phyloP scores from a whole-genome alignment of 2,888 invertebrate genomes.

The Thymelicus sylvestris region DNA sequence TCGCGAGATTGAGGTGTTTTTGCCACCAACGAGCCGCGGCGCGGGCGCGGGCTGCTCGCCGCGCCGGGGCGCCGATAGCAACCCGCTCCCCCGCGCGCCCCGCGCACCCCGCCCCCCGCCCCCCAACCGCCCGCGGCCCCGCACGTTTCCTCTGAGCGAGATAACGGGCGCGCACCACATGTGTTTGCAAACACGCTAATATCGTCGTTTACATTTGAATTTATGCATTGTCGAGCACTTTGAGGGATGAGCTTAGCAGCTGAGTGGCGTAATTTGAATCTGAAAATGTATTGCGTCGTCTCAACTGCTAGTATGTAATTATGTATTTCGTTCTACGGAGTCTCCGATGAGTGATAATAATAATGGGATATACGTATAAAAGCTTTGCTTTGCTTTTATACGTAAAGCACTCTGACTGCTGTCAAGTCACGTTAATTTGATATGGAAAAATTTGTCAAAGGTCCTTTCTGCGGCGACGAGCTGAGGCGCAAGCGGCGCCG shows the following conservation, averaged over 20 bases:
- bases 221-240: not conserved
- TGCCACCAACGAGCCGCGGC: constrained; percentile 25
- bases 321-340: not conserved
- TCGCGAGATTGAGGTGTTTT: constrained; percentile 36
- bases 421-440: not conserved
- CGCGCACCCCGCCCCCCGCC: not conserved
- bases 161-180: constrained; percentile 17
- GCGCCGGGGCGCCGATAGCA: constrained; percentile 26
- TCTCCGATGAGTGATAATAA: too few species aligned
- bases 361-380: too few species aligned
- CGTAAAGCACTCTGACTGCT: too few species aligned
- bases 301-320: too few species aligned
- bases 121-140: not conserved
- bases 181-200: constrained; percentile 11
- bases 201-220: constrained; percentile 12
- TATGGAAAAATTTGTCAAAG: not conserved
- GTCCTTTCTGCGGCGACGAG: not conserved
- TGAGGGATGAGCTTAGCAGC: not conserved
- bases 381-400: too few species aligned
- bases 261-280: not conserved
- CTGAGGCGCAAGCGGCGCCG: not conserved
- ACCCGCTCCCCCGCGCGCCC: not conserved
- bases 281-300: not conserved
- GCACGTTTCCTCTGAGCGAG: constrained; percentile 20
- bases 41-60: constrained; percentile 26